These are phyloP conservation scores for Linnaemya tessellans DNA, from an alignment of 2,888 invertebrate genomes.

Conservation along the genomic window DNA sequence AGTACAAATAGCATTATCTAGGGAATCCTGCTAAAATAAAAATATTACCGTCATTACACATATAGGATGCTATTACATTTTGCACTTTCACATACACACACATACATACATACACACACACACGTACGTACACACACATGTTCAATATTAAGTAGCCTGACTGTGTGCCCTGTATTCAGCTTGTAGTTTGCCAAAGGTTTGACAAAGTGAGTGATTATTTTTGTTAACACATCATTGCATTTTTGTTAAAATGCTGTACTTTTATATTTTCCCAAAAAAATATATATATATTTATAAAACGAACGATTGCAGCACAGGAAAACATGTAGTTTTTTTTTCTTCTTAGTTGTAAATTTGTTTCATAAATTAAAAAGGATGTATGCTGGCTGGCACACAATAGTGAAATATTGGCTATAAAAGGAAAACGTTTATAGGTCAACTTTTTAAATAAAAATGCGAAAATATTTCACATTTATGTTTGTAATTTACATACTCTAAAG, in stretches of 20 bases:
- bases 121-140: conserved; percentile 3
- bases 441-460: conserved; percentile 1
- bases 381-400: not conserved
- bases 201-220: conserved; percentile 71
- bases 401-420: not conserved
- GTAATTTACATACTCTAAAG: not conserved
- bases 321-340: not conserved
- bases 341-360: conserved; percentile 25
- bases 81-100: not conserved
- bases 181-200: conserved; percentile 34
- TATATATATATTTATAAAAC: conserved; percentile 15
- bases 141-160: not conserved
- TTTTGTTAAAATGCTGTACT: conserved; percentile 42
- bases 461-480: not conserved
- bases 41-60: conserved; percentile 21
- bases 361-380: conserved; percentile 44
- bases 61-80: not conserved
- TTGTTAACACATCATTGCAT: conserved; percentile 72
- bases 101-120: not conserved
- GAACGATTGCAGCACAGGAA: conserved; percentile 14
- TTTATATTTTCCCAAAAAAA: not conserved
- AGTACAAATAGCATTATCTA: conserved; percentile 2
- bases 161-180: not conserved
- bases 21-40: conserved; percentile 12
- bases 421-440: not conserved